These are phyloP conservation scores for Cercopithecus mitis DNA, from an alignment of 2,797 vertebrate genomes.

Conservation along the genomic window DNA sequence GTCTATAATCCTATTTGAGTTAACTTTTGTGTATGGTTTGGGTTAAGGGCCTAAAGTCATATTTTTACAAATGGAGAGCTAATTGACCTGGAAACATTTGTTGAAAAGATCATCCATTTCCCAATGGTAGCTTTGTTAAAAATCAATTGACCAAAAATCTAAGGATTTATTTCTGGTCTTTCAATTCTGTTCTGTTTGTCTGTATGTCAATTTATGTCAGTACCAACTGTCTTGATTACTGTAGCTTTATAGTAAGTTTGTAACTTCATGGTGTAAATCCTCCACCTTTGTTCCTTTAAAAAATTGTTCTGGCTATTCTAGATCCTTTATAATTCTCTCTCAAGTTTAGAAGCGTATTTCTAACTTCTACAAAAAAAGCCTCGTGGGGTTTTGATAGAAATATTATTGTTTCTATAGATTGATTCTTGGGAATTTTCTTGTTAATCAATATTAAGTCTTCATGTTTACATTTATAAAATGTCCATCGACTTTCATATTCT, in stretches of 20 bases:
- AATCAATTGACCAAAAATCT: background rate
- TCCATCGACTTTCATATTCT: background rate
- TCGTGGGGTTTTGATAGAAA: background rate
- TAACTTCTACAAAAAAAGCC: background rate
- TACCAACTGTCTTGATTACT: background rate
- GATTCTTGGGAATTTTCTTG: background rate
- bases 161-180: background rate
- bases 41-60: background rate
- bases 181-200: background rate
- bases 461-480: background rate
- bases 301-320: background rate
- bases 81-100: background rate
- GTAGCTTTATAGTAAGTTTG: background rate
- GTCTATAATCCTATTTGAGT: background rate
- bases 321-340: background rate
- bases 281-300: background rate
- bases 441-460: background rate
- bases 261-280: background rate
- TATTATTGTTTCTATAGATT: background rate
- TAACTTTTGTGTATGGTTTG: background rate
- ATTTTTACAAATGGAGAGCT: background rate
- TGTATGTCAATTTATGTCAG: background rate
- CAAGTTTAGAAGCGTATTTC: background rate
- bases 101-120: background rate
- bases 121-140: background rate